phyloP scores from a whole-genome alignment of 1,140 invertebrate genomes.

The Drosophila erecta region DNA sequence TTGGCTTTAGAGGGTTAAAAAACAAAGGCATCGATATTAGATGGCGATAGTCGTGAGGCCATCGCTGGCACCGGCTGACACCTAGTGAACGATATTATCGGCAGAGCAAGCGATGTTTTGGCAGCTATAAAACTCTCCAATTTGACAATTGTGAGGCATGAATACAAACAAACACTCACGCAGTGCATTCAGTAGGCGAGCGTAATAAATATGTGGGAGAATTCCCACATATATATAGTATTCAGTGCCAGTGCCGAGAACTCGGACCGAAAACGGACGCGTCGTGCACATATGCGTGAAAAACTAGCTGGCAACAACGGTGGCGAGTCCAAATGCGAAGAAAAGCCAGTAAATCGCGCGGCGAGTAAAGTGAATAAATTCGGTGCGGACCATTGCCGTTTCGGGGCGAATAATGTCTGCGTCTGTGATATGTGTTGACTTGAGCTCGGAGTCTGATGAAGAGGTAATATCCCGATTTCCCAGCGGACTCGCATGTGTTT shows the following conservation, averaged over 20 bases:
- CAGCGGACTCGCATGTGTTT: slow-evolving; percentile 20
- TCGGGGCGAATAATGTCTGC: slow-evolving; percentile 54
- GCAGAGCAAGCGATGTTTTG: background rate
- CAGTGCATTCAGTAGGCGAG: slow-evolving; percentile 40
- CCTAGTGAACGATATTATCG: background rate
- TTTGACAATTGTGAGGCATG: slow-evolving; percentile 65
- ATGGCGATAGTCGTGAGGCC: too few species aligned
- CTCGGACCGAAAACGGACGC: slow-evolving; percentile 31
- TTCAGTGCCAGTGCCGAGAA: slow-evolving; percentile 1
- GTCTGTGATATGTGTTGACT: slow-evolving; percentile 68
- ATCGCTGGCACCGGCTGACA: background rate
- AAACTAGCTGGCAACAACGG: slow-evolving; percentile 61
- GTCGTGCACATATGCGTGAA: slow-evolving; percentile 50
- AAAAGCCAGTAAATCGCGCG: slow-evolving; percentile 21
- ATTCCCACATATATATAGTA: slow-evolving; percentile 25
- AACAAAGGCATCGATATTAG: too few species aligned
- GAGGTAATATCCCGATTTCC: slow-evolving; percentile 62
- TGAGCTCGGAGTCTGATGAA: slow-evolving; percentile 70
- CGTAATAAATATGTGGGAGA: slow-evolving; percentile 34
- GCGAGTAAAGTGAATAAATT: slow-evolving; percentile 49
- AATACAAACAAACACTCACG: slow-evolving; percentile 51
- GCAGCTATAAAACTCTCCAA: slow-evolving; percentile 57
- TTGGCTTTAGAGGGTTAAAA: too few species aligned
- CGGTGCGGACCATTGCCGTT: slow-evolving; percentile 26
- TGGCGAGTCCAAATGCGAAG: slow-evolving; percentile 54